Conservation (phyloP, 30 jellyfish, hydroid and myxozoan genomes). For the Morbakka virulenta region DNA sequence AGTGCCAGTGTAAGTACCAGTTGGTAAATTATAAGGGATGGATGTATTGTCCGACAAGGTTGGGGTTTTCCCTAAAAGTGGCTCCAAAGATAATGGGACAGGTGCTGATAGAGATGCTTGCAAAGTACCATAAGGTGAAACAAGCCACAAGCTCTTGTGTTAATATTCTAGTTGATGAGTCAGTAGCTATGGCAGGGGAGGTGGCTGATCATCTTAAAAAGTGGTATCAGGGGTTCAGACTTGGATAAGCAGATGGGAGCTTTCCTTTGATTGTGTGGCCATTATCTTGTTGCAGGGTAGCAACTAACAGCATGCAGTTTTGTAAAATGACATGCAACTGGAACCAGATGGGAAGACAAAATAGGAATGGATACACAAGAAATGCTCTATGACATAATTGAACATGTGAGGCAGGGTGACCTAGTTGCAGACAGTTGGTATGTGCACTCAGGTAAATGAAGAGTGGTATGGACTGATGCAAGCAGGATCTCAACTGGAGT, state of each 20-base stretch:
- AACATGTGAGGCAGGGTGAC: background rate
- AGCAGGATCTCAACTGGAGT: conserved; percentile 37
- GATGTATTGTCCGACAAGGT: conserved; percentile 1
- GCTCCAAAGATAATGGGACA: conserved; percentile 30
- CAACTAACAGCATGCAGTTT: conserved; percentile 15
- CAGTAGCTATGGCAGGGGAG: no score
- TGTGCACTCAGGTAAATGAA: background rate
- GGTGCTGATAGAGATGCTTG: background rate
- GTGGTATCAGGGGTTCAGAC: background rate
- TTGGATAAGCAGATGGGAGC: background rate
- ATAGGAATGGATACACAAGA: background rate
- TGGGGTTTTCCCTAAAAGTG: conserved; percentile 19
- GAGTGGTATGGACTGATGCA: conserved; percentile 33
- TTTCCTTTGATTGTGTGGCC: conserved; percentile 30
- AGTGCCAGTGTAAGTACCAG: conserved; percentile 10
- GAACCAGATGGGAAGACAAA: conserved; percentile 8
- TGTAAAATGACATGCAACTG: conserved; percentile 12
- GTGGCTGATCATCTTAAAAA: no score
- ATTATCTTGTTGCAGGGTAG: conserved; percentile 50
- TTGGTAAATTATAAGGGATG: background rate
- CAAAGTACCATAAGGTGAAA: no score
- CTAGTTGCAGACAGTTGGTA: conserved; percentile 35
- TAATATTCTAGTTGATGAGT: no score
- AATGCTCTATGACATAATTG: conserved; percentile 6
- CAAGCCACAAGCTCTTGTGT: no score